Evolutionary conservation across 2,797 vertebrate species (phyloP).

Genomic region (Ara ararauna): DNA sequence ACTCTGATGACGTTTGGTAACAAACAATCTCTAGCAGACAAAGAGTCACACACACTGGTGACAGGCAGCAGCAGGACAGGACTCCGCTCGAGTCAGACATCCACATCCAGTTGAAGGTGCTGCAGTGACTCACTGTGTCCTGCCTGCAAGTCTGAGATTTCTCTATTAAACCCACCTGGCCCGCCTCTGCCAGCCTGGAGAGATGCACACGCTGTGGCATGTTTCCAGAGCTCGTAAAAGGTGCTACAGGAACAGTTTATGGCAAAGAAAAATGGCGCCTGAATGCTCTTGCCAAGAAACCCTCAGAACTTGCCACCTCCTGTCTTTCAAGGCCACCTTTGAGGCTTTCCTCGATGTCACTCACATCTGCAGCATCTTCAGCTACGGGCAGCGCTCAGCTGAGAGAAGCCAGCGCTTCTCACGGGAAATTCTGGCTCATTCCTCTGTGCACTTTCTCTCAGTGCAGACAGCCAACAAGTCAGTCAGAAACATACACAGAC

Average conservation of each 20-base stretch:
- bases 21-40: background rate
- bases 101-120: background rate
- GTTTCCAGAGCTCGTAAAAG: background rate
- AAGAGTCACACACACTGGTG: background rate
- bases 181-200: background rate
- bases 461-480: background rate
- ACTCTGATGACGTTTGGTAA: background rate
- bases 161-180: background rate
- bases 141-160: background rate
- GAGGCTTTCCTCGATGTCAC: background rate
- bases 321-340: background rate
- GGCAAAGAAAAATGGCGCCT: background rate
- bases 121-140: background rate
- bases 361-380: background rate
- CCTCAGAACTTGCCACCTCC: background rate
- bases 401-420: background rate
- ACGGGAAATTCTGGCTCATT: background rate
- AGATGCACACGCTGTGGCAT: background rate
- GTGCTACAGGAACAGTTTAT: background rate
- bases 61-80: background rate
- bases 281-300: background rate
- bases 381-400: fast-evolving
- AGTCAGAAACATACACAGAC: background rate
- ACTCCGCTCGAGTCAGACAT: background rate
- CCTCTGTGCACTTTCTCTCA: background rate